Evolutionary conservation across 1,140 invertebrate species (phyloP).

Genomic region (Oscheius sp.): DNA sequence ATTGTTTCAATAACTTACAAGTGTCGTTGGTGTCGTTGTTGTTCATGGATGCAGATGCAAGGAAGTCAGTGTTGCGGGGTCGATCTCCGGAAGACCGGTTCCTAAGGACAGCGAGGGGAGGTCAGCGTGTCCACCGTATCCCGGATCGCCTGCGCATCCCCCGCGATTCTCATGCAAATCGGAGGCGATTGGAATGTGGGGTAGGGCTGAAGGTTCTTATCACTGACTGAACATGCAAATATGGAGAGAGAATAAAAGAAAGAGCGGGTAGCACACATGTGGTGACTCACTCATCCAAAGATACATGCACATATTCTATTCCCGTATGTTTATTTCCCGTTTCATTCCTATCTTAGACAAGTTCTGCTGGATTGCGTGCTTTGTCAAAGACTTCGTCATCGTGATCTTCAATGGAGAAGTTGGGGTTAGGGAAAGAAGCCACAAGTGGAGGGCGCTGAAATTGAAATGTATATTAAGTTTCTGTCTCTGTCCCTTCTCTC

Average conservation of each 20-base stretch:
- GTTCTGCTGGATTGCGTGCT: neutral
- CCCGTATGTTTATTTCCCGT: neutral
- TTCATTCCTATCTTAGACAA: neutral
- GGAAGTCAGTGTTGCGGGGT: neutral
- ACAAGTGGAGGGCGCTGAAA: constrained; percentile 16
- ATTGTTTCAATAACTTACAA: constrained; percentile 1
- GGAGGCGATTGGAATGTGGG: neutral
- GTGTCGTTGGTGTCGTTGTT: constrained; percentile 32
- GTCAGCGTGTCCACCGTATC: neutral
- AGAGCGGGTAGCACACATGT: too few species aligned
- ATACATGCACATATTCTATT: too few species aligned
- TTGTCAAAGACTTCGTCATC: constrained; percentile 25
- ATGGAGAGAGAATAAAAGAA: too few species aligned
- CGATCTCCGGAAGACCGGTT: neutral
- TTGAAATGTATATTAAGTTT: neutral
- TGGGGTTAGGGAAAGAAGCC: constrained; percentile 14
- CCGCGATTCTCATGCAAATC: neutral
- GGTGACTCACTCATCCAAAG: too few species aligned
- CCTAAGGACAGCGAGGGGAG: neutral
- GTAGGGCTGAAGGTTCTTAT: too few species aligned
- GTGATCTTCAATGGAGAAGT: constrained; percentile 24
- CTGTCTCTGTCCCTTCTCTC: neutral
- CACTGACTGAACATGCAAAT: too few species aligned
- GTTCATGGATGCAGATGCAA: neutral
- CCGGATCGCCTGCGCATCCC: neutral